Conservation (phyloP, 2,113 vertebrate species). For the Solea solea region DNA sequence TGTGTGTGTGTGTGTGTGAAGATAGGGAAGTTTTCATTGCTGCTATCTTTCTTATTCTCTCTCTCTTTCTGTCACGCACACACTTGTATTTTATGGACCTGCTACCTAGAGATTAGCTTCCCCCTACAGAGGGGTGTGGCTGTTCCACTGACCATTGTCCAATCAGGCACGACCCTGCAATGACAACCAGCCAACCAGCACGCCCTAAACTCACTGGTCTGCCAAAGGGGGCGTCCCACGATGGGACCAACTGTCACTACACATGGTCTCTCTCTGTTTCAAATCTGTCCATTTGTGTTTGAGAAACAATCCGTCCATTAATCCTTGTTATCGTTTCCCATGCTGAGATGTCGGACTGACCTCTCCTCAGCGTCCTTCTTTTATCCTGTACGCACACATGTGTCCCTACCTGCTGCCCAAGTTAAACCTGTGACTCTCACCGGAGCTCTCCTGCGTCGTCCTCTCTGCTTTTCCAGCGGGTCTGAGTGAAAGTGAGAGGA, state of each 20-base stretch:
- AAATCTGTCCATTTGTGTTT: conserved; percentile 60
- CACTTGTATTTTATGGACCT: conserved; percentile 34
- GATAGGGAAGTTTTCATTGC: conserved; percentile 54
- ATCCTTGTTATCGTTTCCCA: conserved; percentile 37
- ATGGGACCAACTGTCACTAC: conserved; percentile 77
- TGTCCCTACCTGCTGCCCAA: neutral
- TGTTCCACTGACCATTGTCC: conserved; percentile 57
- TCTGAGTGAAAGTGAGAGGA: conserved; percentile 28
- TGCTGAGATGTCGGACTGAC: neutral
- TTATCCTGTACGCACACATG: neutral
- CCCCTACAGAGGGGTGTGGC: conserved; percentile 68
- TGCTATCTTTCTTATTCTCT: neutral
- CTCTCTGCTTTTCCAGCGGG: conserved; percentile 28
- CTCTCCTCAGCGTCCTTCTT: neutral
- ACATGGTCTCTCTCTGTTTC: conserved; percentile 67
- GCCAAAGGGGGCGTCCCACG: conserved; percentile 69
- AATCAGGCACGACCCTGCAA: conserved; percentile 63
- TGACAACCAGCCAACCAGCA: conserved; percentile 66
- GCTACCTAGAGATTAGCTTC: conserved; percentile 73
- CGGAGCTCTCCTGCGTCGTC: conserved; percentile 26
- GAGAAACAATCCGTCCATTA: conserved; percentile 49
- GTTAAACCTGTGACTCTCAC: conserved; percentile 4
- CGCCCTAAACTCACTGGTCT: conserved; percentile 56
- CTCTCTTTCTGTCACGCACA: conserved; percentile 1
- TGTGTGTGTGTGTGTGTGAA: conserved; percentile 18